phyloP scores from a whole-genome alignment of 2,888 invertebrate genomes.

The Hemithea aestivaria region DNA sequence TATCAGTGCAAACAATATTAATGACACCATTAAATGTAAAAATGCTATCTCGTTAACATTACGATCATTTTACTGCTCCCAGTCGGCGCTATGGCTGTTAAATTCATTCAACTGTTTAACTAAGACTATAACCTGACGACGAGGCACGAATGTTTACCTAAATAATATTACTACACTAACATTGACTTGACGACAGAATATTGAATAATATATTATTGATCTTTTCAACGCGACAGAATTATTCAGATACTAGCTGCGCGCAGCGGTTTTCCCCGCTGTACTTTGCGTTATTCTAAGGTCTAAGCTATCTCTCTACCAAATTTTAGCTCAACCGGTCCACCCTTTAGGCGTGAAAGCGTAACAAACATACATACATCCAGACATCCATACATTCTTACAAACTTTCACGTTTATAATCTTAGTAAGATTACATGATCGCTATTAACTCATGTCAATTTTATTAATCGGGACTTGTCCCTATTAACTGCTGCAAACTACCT shows the following conservation, averaged over 20 bases:
- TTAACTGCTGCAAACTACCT: too few relatives aligned
- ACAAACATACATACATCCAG: too few relatives aligned
- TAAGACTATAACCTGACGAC: slow-evolving; percentile 13
- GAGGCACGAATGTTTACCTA: slow-evolving; percentile 3
- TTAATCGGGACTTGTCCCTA: too few relatives aligned
- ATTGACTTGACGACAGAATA: not conserved
- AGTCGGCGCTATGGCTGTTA: slow-evolving; percentile 36
- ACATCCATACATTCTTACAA: too few relatives aligned
- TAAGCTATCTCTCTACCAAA: too few relatives aligned
- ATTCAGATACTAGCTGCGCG: not conserved
- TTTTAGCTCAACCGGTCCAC: too few relatives aligned
- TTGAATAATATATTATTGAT: slow-evolving; percentile 1
- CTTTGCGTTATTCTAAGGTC: too few relatives aligned
- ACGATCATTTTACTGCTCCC: slow-evolving; percentile 45
- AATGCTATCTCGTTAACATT: slow-evolving; percentile 40
- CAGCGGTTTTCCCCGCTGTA: not conserved
- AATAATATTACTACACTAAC: slow-evolving; percentile 1
- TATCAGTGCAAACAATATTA: slow-evolving; percentile 35
- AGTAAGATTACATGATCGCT: too few relatives aligned
- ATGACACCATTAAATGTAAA: slow-evolving; percentile 36
- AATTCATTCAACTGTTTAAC: slow-evolving; percentile 43
- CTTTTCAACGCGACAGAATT: not conserved
- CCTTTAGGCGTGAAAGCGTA: too few relatives aligned
- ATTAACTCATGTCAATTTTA: too few relatives aligned
- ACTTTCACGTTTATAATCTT: too few relatives aligned